Conservation (phyloP, 2,113 vertebrate genomes). For the Halcyon malimbica region DNA sequence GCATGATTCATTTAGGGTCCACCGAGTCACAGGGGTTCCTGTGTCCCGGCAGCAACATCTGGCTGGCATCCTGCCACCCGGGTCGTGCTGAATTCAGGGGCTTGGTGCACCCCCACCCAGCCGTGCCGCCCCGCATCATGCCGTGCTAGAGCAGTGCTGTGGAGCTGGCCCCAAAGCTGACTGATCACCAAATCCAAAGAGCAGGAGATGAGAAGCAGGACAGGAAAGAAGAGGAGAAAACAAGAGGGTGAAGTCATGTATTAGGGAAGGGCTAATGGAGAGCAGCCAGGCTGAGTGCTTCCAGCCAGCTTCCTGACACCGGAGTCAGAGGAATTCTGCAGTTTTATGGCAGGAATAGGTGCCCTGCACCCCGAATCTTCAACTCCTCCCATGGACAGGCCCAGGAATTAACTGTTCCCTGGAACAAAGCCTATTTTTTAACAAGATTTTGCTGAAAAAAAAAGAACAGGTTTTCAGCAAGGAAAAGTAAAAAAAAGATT, state of each 20-base stretch:
- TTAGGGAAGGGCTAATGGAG: slow-evolving; percentile 9
- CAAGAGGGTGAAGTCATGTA: background rate
- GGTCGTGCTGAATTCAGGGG: fast-evolving
- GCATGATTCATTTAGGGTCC: background rate
- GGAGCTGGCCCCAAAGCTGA: background rate
- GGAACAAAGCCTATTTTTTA: background rate
- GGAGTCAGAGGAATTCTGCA: background rate
- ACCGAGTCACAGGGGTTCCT: background rate
- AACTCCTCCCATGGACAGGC: background rate
- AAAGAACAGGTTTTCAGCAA: background rate
- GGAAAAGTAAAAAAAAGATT: background rate
- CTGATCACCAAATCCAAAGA: background rate
- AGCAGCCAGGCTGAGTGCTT: background rate
- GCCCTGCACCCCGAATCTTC: background rate
- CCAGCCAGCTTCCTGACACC: background rate
- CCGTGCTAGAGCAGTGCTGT: fast-evolving
- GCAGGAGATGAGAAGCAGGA: slow-evolving; percentile 20
- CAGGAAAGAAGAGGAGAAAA: slow-evolving; percentile 1
- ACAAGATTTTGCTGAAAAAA: background rate
- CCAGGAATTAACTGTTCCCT: background rate
- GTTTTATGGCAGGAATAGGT: background rate
- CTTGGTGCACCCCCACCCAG: background rate
- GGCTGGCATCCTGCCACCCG: background rate
- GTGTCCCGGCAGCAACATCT: background rate
- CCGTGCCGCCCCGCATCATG: fast-evolving